Evolutionary conservation across 2,888 invertebrate genomes (phyloP).

Genomic region (Erynnis tages): DNA sequence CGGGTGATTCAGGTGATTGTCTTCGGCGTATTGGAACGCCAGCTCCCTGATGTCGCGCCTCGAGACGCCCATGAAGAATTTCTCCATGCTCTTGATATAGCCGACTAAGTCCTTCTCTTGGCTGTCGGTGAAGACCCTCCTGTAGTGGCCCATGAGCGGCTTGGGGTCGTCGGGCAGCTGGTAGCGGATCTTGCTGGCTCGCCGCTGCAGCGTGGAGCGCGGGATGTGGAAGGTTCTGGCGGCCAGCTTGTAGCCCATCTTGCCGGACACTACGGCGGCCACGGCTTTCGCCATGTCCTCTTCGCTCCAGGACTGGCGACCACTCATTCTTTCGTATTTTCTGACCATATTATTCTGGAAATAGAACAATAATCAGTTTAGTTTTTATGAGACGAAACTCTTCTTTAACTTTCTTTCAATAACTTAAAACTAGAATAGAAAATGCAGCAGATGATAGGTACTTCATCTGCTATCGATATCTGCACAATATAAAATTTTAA

Average conservation of each 20-base stretch:
- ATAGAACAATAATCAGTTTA: conserved; percentile 21
- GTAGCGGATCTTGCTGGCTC: conserved; percentile 74
- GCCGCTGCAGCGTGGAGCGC: conserved; percentile 71
- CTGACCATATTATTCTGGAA: conserved; percentile 75
- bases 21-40: conserved; percentile 77
- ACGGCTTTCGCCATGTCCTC: conserved; percentile 77
- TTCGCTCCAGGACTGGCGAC: conserved; percentile 76
- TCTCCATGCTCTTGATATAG: conserved; percentile 76
- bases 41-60: conserved; percentile 71
- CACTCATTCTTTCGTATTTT: conserved; percentile 78
- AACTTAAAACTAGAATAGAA: too few species aligned
- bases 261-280: conserved; percentile 74
- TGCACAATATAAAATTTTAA: too few species aligned
- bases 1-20: conserved; percentile 68
- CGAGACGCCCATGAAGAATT: conserved; percentile 74
- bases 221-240: conserved; percentile 76
- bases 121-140: conserved; percentile 73
- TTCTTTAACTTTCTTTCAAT: too few species aligned
- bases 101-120: conserved; percentile 75
- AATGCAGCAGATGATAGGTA: too few species aligned
- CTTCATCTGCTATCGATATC: too few species aligned
- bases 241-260: conserved; percentile 77
- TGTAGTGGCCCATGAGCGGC: conserved; percentile 73
- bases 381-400: neutral
- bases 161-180: conserved; percentile 69